Evolutionary conservation across 2,888 invertebrate genomes (phyloP), one percentile per base, ranked within the genome.

Genomic region (Xanthia togata): DNA sequence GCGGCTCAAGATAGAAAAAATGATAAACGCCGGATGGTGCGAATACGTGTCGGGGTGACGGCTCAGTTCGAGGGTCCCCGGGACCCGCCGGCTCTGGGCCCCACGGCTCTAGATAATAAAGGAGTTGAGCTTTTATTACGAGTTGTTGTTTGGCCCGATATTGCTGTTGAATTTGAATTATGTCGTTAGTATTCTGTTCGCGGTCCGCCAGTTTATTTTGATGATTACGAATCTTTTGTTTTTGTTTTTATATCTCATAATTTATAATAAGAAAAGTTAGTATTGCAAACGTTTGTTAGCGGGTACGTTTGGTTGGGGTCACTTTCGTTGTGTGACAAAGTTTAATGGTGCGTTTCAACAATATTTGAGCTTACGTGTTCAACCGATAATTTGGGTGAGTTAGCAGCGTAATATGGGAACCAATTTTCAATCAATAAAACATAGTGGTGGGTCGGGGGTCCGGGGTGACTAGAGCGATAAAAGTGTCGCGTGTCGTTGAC

Each of bases 401-500:
- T 84, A 81, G 81, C 69, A 62, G 65, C 53, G 85, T 89, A 90
- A 89, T 91, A 90, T 92, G 92, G 90, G 92, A 90, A 92, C 89
- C 86, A 86, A 89, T 89, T 89, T 86, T 88, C 89, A 92, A 92
- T 93, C 92, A 90, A 93, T 93, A 92, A 91, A 90, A 86, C 86
- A 92, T 91, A 90, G 91, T 89, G 82, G 81, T 63, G 81, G 87
- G 89, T 91, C 85, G 83, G 83, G 81, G 81, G 89, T 91, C 86
- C 86, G 89, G 84, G 90, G 93, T 84, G 88, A 79, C 84, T 76
- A 88, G 86, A 87, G 89, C 91, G 93, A 94, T 93, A 93, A 92
- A 93, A 92, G 87, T 92, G 94, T 91, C 95, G 94, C 94, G 94
- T 95, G 96, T 91, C 87, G 86, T 85, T 93, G 94, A 94, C 94